A percentile compares a stretch with the other conserved stretches of the same genome.
phyloP scores from a whole-genome alignment of 2,797 vertebrate genomes.

The Girardinus metallicus region DNA sequence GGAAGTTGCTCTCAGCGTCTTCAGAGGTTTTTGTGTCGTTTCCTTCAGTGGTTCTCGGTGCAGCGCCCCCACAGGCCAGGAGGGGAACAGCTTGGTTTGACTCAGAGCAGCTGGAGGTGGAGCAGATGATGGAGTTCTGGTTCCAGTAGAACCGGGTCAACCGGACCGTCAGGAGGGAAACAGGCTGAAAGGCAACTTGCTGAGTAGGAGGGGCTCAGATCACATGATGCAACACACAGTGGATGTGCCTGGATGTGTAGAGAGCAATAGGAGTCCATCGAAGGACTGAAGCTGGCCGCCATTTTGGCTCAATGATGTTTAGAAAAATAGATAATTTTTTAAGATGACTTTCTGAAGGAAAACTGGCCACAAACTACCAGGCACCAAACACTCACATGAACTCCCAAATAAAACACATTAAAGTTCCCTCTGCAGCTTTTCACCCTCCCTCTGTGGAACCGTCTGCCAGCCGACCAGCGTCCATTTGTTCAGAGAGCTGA shows the following conservation, averaged over 20 bases:
- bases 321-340: neutral
- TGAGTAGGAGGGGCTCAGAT: neutral
- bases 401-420: neutral
- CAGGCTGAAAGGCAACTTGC: no score
- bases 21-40: no score
- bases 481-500: slow-evolving; percentile 63
- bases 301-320: neutral
- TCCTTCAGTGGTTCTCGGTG: no score
- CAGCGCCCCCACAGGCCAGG: no score
- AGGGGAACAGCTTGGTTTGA: no score
- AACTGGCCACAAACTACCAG: neutral
- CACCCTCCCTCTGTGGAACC: slow-evolving; percentile 54
- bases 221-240: neutral
- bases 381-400: neutral
- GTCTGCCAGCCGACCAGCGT: slow-evolving; percentile 66
- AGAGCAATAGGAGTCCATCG: neutral
- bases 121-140: no score
- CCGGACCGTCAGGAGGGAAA: no score
- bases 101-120: no score
- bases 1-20: no score
- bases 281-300: neutral
- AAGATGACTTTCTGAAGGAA: neutral
- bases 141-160: no score
- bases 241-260: neutral
- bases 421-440: slow-evolving; percentile 6